Evolutionary conservation across 2,113 vertebrate genomes (phyloP).

Genomic region (Hypomesus transpacificus): DNA sequence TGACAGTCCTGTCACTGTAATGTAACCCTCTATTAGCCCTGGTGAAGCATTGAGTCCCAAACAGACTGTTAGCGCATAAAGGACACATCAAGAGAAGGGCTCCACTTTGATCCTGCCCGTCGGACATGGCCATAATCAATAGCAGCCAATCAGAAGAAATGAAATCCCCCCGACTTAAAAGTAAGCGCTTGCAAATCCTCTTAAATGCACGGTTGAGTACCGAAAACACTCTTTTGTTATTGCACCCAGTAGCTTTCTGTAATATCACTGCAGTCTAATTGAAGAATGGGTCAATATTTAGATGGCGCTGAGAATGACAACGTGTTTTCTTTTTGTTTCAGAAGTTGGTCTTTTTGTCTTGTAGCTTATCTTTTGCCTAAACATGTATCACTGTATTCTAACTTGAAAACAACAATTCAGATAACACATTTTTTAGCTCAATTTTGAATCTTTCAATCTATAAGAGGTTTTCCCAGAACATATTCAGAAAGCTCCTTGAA

Average conservation of each 20-base stretch:
- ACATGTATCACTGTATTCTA: too few relatives aligned
- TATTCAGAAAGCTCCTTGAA: too few relatives aligned
- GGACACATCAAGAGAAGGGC: neutral
- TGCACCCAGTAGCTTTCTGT: neutral
- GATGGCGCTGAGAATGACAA: too few relatives aligned
- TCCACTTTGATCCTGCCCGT: neutral
- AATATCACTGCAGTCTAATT: neutral
- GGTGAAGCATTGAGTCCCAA: neutral
- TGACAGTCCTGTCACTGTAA: neutral
- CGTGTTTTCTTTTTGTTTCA: too few relatives aligned
- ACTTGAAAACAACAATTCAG: too few relatives aligned
- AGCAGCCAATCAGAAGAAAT: neutral
- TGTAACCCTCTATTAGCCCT: constrained; percentile 1
- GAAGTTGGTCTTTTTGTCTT: too few relatives aligned
- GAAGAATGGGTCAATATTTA: neutral
- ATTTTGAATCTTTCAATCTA: too few relatives aligned
- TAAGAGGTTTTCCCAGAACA: too few relatives aligned
- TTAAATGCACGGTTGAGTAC: neutral
- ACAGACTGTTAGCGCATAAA: neutral
- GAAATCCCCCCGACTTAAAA: neutral
- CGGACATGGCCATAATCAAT: neutral
- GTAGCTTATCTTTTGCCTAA: too few relatives aligned
- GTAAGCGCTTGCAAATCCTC: neutral
- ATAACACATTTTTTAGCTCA: too few relatives aligned
- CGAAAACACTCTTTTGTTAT: neutral